These are phyloP conservation scores for Orius insidiosus DNA, from an alignment of 1,140 invertebrate genomes.

Conservation along the genomic window DNA sequence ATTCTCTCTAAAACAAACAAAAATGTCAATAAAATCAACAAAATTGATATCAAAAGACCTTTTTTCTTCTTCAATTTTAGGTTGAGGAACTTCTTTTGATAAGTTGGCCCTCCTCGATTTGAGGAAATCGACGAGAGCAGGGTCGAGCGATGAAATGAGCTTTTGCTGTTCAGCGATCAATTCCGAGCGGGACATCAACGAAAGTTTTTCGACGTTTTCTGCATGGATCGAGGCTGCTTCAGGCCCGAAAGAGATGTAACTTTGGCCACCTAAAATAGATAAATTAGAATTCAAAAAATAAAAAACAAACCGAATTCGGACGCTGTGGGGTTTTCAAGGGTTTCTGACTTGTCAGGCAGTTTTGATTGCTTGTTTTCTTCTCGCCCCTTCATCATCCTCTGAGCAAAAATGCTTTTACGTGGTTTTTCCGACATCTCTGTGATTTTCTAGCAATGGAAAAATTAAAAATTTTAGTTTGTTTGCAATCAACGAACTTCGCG, in stretches of 20 bases:
- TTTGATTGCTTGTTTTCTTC: no score
- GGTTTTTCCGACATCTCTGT: slow-evolving; percentile 7
- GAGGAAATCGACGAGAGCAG: slow-evolving; percentile 45
- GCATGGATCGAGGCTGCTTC: slow-evolving; percentile 46
- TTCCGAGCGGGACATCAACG: slow-evolving; percentile 51
- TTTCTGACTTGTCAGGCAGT: no score
- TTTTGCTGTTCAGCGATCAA: slow-evolving; percentile 56
- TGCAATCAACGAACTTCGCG: no score
- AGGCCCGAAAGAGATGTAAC: slow-evolving; percentile 32
- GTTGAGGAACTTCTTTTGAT: not conserved
- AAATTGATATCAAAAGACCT: slow-evolving; percentile 13
- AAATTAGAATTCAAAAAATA: no score
- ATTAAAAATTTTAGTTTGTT: no score
- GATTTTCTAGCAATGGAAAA: no score
- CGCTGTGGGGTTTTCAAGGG: no score
- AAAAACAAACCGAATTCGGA: no score
- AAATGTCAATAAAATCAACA: not conserved
- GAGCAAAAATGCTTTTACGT: slow-evolving; percentile 20
- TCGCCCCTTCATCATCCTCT: slow-evolving; percentile 15
- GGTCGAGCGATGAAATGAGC: slow-evolving; percentile 42
- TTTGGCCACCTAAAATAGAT: slow-evolving; percentile 23
- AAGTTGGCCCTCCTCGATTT: slow-evolving; percentile 30
- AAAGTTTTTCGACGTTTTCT: slow-evolving; percentile 50
- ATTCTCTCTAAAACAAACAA: not conserved
- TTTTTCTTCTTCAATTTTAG: slow-evolving; percentile 7